Evolutionary conservation across 1,140 invertebrate species (phyloP), one percentile per base, ranked within the genome.

Genomic region (Goniozus legneri): DNA sequence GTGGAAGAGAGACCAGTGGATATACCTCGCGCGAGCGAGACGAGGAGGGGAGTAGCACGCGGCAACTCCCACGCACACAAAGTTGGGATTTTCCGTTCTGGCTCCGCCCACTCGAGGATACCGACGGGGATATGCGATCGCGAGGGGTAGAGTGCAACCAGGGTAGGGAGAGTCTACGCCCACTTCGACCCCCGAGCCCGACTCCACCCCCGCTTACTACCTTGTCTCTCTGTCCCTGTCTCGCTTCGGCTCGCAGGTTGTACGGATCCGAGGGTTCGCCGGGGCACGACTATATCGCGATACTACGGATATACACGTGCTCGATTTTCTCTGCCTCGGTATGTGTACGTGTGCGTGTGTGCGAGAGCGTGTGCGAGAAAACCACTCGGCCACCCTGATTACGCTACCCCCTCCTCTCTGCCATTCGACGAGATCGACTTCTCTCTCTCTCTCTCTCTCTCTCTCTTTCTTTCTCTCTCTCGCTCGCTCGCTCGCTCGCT

Each of bases 301-400:
- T n/a, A n/a, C n/a, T n/a, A n/a, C n/a, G n/a, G n/a, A n/a, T n/a
- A n/a, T n/a, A n/a, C n/a, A n/a, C n/a, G n/a, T n/a, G n/a, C n/a
- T n/a, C n/a, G n/a, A n/a, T n/a, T n/a, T n/a, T 40, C 24, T 18
- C 39, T 50, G 46, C 44, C 24, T 18, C 39, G 49, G 38, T 35
- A 44, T 49, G 27, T 33, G 38, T 43, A 15, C 34, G 34, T 21
- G 15, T 44, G 33, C 34, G 13, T 15, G 32, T 19, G 22, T 27
- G 12, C 21, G 15, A 21, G 14, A 18, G 16, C 19, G 19, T 12
- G 15, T 7, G 34, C 13, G n/a, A n/a, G 13, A 56, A 53, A 64
- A 64, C 63, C 63, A 65, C 65, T 67, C 58, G 56, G 54, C 59
- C 56, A 60, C 57, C 60, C 65, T 64, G 65, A 65, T 65, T 67